These are phyloP conservation scores for Pogonocichla stellata DNA, from an alignment of 2,113 vertebrate genomes.

Conservation along the genomic window DNA sequence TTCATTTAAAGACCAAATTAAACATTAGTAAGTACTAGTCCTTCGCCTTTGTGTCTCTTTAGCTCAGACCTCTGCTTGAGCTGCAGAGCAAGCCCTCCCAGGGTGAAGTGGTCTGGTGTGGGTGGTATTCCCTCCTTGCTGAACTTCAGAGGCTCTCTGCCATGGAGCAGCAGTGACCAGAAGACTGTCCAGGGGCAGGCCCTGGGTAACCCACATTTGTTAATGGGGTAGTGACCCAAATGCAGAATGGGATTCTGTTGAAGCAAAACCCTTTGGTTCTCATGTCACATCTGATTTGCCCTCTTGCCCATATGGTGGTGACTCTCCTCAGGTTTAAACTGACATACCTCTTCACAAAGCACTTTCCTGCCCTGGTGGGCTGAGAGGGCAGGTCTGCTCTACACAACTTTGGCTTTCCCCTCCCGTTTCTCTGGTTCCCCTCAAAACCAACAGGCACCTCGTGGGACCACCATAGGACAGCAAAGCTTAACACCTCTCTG, in stretches of 20 bases:
- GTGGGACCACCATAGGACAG: not conserved
- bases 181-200: not conserved
- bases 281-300: not conserved
- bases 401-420: not conserved
- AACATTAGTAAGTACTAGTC: not conserved
- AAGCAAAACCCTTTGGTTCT: not conserved
- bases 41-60: not conserved
- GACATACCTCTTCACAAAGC: not conserved
- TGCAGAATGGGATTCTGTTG: not conserved
- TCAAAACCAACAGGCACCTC: accelerated
- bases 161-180: not conserved
- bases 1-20: not conserved
- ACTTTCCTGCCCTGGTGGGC: not conserved
- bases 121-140: not conserved
- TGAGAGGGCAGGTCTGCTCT: not conserved
- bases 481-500: not conserved
- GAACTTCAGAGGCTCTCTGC: not conserved
- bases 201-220: not conserved
- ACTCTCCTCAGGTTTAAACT: not conserved
- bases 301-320: not conserved
- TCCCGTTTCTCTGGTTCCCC: not conserved
- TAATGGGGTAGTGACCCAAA: not conserved
- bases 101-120: not conserved
- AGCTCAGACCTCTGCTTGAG: not conserved
- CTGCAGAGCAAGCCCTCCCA: not conserved